Percentiles rank a stretch among this genome's conserved stretches.
phyloP scores from a whole-genome alignment of 2,797 vertebrate genomes.

The Xenops minutus region DNA sequence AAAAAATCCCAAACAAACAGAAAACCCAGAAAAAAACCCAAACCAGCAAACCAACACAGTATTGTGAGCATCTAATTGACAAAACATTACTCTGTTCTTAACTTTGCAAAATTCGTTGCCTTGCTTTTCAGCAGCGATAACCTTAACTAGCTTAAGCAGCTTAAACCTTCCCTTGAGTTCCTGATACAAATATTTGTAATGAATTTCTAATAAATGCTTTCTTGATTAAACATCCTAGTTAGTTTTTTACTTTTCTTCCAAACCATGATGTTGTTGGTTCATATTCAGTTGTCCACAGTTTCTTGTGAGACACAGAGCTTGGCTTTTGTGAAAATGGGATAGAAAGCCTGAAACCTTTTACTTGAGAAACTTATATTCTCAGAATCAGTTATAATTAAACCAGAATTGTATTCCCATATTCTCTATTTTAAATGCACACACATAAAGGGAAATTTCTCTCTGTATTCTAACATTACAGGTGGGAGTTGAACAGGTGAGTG shows the following conservation, averaged over 20 bases:
- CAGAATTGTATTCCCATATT: background rate
- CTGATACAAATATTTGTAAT: background rate
- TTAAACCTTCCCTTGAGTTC: background rate
- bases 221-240: background rate
- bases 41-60: background rate
- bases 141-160: background rate
- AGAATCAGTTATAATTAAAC: background rate
- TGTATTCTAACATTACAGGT: fast-evolving
- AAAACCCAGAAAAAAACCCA: too few species aligned
- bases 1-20: background rate
- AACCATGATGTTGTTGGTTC: background rate
- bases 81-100: background rate
- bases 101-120: background rate
- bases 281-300: background rate
- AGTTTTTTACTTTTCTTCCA: background rate
- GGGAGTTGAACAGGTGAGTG: background rate
- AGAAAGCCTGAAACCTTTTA: background rate
- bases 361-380: background rate
- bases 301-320: background rate
- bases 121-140: background rate
- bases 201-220: background rate
- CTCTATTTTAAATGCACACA: background rate
- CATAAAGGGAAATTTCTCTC: background rate
- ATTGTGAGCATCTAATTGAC: background rate
- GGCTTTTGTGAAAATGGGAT: background rate